phyloP scores from a whole-genome alignment of 2,113 vertebrate genomes.

The Neoarius graeffei region DNA sequence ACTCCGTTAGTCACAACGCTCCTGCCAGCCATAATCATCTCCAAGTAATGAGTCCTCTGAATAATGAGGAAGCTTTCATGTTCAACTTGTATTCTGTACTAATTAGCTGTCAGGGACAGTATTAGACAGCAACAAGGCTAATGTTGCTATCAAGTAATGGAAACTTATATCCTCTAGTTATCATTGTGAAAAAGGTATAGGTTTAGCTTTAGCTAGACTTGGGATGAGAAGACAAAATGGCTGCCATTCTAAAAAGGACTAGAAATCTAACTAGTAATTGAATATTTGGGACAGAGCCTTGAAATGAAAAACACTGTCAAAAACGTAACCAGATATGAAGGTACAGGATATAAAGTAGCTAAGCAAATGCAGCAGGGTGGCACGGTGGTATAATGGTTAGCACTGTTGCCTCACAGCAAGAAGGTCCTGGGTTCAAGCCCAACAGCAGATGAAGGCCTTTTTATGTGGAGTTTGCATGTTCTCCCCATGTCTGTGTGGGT shows the following conservation, averaged over 20 bases:
- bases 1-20: conserved; percentile 8
- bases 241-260: background rate
- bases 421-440: no score
- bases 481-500: no score
- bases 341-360: no score
- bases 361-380: no score
- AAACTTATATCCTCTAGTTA: background rate
- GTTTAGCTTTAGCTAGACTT: background rate
- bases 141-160: background rate
- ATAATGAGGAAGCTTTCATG: background rate
- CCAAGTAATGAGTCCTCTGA: conserved; percentile 17
- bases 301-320: background rate
- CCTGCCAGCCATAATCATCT: conserved; percentile 29
- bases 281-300: background rate
- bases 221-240: background rate
- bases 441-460: no score
- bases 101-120: conserved; percentile 18
- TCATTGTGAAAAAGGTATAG: background rate
- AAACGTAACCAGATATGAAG: background rate
- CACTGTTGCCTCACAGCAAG: no score
- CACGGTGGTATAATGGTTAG: no score
- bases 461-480: no score
- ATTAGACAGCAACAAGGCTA: background rate
- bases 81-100: conserved; percentile 8
- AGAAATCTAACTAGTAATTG: background rate